Evolutionary conservation across 1,140 invertebrate genomes (phyloP).

Genomic region (Drosophila lacertosa): DNA sequence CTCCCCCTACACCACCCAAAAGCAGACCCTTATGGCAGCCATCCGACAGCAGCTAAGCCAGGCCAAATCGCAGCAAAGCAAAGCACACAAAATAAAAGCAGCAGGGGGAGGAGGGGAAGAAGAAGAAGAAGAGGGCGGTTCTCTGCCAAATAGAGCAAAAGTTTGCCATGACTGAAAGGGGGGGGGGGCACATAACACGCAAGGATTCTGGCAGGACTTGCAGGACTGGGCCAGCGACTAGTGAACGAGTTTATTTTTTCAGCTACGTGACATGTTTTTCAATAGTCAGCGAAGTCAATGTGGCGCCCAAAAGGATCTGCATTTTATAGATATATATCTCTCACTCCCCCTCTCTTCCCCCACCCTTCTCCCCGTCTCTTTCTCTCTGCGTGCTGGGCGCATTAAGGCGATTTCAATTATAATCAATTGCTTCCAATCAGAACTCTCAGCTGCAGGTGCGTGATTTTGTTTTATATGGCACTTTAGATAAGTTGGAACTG

Average conservation of each 20-base stretch:
- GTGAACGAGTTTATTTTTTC: slow-evolving; percentile 62
- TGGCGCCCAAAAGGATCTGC: slow-evolving; percentile 21
- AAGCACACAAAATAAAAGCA: slow-evolving; percentile 36
- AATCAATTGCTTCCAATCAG: slow-evolving; percentile 71
- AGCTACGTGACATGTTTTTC: slow-evolving; percentile 69
- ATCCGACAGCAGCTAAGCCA: slow-evolving; percentile 42
- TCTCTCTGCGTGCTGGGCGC: slow-evolving; percentile 44
- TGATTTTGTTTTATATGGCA: too few species aligned
- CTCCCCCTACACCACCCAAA: neutral
- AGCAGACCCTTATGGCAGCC: slow-evolving; percentile 17
- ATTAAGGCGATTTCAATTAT: slow-evolving; percentile 74
- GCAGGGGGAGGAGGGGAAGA: too few species aligned
- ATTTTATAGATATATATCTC: slow-evolving; percentile 29
- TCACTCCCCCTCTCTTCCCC: too few species aligned
- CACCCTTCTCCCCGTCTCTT: too few species aligned
- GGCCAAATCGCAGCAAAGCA: slow-evolving; percentile 62
- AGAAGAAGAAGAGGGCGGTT: slow-evolving; percentile 32
- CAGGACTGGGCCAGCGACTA: slow-evolving; percentile 5
- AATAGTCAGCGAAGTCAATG: slow-evolving; percentile 65
- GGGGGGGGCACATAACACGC: neutral
- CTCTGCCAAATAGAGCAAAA: slow-evolving; percentile 65
- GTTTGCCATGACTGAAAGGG: slow-evolving; percentile 15
- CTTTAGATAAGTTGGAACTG: too few species aligned
- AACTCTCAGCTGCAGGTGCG: slow-evolving; percentile 26
- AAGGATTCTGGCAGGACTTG: neutral